Evolutionary conservation across 2,113 vertebrate species (phyloP), one percentile per base, ranked within the genome.

Genomic region (Pachyramphus minor): DNA sequence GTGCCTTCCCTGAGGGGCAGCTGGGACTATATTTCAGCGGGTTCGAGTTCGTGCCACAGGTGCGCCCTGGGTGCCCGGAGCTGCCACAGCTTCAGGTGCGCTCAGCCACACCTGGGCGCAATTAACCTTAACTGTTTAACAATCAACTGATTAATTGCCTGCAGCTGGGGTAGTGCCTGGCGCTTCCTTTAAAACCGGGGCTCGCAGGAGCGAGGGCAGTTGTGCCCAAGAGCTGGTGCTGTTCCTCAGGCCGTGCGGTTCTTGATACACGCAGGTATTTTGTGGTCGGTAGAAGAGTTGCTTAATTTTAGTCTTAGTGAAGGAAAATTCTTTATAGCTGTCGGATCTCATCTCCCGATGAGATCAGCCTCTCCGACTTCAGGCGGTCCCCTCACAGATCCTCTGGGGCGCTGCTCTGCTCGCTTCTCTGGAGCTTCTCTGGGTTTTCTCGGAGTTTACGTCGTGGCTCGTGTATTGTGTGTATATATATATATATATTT

Each of bases 171-270:
- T 6, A 12, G 0, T 0, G 1, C 35, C 12, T 2, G 9, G 1
- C 12, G n/a, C 16, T 4, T 7, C 22, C 16, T 8, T 35, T 5
- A 19, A 1, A 47, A 2, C 5, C 2, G 5, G 5, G 8, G 23
- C 5, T 8, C 0, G 0, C 17, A 2, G 0, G 8, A 6, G 3
- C 0, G 1, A 3, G 14, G 2, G 8, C 1, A 2, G 9, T 5
- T 2, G 2, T 15, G 41, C 3, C 2, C 0, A 0, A 0, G 24
- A 1, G 8, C 3, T 8, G 2, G 0, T 8, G 37, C 1, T 39
- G 18, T 1, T 35, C 0, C 1, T 27, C 8, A 0, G 5, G 5
- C 0, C 0, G 0, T 3, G 17, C 4, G 0, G 1, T 0, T 24
- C 41, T 41, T 37, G 35, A 1, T 0, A 2, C 3, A 0, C 4